These are phyloP conservation scores for Peromyscus leucopus DNA, from an alignment of 2,113 vertebrate species.

Conservation along the genomic window DNA sequence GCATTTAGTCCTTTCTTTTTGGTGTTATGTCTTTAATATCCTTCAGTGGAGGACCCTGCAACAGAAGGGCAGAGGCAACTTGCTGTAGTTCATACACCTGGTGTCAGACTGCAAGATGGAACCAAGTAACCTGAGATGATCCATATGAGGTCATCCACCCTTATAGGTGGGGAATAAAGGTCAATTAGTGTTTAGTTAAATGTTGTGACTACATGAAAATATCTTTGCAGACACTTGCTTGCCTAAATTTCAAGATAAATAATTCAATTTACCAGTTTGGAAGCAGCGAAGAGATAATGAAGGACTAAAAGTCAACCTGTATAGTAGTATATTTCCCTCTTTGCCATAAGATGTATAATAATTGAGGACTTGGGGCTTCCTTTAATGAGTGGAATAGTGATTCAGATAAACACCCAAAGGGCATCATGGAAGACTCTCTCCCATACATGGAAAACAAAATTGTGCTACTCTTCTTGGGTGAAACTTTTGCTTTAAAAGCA, in stretches of 20 bases:
- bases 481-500: not conserved
- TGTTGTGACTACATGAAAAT: not conserved
- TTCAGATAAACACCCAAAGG: not conserved
- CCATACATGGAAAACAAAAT: not conserved
- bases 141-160: not conserved
- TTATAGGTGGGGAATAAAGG: no score
- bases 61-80: not conserved
- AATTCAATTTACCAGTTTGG: not conserved
- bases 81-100: not conserved
- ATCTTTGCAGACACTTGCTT: not conserved
- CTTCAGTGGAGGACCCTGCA: no score
- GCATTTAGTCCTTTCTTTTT: not conserved
- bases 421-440: not conserved
- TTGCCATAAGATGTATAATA: not conserved
- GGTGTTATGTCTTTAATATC: not conserved
- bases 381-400: not conserved
- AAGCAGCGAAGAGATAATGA: not conserved
- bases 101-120: not conserved
- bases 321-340: rapidly evolving
- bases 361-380: not conserved
- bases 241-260: not conserved
- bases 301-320: not conserved
- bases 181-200: not conserved
- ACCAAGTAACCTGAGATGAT: no score
- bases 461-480: not conserved